These are phyloP conservation scores for Mythimna ferrago DNA, from an alignment of 2,888 invertebrate genomes.

Conservation along the genomic window DNA sequence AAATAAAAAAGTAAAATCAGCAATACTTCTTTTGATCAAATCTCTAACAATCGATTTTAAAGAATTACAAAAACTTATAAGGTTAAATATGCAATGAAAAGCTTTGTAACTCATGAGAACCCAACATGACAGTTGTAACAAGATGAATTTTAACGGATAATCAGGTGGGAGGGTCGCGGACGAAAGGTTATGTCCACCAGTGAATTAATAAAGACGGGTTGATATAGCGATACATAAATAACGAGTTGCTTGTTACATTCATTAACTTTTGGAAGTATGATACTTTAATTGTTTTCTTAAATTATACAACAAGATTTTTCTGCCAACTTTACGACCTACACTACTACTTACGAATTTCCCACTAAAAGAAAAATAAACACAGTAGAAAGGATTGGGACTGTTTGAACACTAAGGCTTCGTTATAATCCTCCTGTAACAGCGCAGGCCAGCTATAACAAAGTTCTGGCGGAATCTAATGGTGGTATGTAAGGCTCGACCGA, in stretches of 20 bases:
- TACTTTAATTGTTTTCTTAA: background rate
- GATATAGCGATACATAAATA: conserved; percentile 24
- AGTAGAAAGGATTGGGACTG: background rate
- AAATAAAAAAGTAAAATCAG: no score
- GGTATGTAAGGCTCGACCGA: no score
- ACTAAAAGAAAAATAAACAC: background rate
- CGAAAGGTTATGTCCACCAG: conserved; percentile 22
- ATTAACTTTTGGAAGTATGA: conserved; percentile 2
- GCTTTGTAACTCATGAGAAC: conserved; percentile 13
- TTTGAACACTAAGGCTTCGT: background rate
- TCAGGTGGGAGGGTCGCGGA: conserved; percentile 32
- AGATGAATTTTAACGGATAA: conserved; percentile 37
- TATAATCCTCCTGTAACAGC: no score
- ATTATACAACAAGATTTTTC: no score
- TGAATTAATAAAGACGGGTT: conserved; percentile 34
- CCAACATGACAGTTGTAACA: conserved; percentile 22
- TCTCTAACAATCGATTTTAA: background rate
- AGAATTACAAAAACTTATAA: no score
- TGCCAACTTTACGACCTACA: no score
- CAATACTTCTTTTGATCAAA: background rate
- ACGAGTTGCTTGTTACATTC: conserved; percentile 11
- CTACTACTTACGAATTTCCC: no score
- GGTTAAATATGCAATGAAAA: conserved; percentile 1
- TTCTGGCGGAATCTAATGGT: no score
- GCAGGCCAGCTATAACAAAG: no score